Evolutionary conservation across 1,140 invertebrate genomes (phyloP).

Genomic region (Polyergus mexicanus): DNA sequence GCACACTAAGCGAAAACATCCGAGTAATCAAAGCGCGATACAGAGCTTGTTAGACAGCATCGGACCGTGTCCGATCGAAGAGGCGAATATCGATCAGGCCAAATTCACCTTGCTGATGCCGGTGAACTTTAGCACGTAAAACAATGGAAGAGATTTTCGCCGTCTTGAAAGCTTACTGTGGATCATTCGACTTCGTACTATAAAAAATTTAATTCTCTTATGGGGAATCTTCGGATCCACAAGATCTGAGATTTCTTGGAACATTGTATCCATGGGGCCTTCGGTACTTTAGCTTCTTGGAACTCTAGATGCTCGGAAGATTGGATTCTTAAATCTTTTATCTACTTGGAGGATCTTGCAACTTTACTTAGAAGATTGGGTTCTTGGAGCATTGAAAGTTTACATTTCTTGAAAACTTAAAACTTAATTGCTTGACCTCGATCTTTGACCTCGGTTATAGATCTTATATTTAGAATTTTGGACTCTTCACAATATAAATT

Average conservation of each 20-base stretch:
- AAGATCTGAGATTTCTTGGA: constrained; percentile 11
- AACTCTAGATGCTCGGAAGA: background rate
- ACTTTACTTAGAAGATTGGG: background rate
- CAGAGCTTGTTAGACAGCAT: constrained; percentile 83
- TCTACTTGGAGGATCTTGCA: background rate
- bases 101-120: constrained; percentile 85
- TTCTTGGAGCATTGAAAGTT: background rate
- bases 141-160: background rate
- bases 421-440: background rate
- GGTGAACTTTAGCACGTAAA: constrained; percentile 83
- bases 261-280: background rate
- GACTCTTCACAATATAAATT: background rate
- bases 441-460: background rate
- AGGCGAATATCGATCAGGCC: constrained; percentile 77
- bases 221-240: background rate
- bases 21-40: constrained; percentile 80
- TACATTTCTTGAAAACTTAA: background rate
- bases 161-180: constrained; percentile 11
- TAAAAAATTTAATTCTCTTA: background rate
- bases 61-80: constrained; percentile 80
- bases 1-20: constrained; percentile 84
- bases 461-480: background rate
- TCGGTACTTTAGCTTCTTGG: background rate
- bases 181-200: background rate
- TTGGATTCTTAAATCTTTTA: background rate